These are phyloP conservation scores for Folsomia candida DNA, from an alignment of 2,888 invertebrate genomes.

Conservation along the genomic window DNA sequence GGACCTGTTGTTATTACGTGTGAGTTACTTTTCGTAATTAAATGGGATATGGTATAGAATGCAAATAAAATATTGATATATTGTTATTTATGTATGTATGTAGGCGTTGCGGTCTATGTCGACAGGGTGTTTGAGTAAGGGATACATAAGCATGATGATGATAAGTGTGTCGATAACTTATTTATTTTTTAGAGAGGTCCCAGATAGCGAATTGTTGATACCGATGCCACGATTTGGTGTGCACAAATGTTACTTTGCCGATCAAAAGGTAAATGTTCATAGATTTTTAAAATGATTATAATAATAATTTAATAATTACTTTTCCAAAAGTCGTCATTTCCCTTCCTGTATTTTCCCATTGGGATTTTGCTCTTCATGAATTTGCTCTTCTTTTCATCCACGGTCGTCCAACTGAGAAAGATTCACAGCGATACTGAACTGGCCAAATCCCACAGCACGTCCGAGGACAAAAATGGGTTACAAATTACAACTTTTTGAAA, in stretches of 20 bases:
- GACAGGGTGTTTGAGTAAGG: too few species aligned
- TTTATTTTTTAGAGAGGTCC: constrained; percentile 17
- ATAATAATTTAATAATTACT: too few species aligned
- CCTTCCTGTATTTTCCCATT: constrained; percentile 27
- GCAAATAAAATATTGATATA: too few species aligned
- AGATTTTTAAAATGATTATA: too few species aligned
- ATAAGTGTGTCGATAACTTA: not conserved
- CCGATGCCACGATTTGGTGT: constrained; percentile 26
- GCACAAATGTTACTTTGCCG: constrained; percentile 31
- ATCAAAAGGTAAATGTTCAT: too few species aligned
- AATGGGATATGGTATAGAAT: too few species aligned
- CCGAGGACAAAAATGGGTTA: constrained; percentile 33
- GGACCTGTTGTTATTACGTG: too few species aligned
- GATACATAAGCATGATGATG: too few species aligned
- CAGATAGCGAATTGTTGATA: constrained; percentile 3
- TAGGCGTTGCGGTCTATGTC: too few species aligned
- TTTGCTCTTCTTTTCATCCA: constrained; percentile 33
- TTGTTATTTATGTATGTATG: too few species aligned
- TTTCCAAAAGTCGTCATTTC: constrained; percentile 19
- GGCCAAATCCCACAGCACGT: constrained; percentile 28
- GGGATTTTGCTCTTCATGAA: constrained; percentile 26
- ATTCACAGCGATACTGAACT: constrained; percentile 31
- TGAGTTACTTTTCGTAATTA: too few species aligned
- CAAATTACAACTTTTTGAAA: not conserved
- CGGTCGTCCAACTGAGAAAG: constrained; percentile 29